phyloP scores from a whole-genome alignment of 2,113 vertebrate species.

The Philantomba maxwellii region DNA sequence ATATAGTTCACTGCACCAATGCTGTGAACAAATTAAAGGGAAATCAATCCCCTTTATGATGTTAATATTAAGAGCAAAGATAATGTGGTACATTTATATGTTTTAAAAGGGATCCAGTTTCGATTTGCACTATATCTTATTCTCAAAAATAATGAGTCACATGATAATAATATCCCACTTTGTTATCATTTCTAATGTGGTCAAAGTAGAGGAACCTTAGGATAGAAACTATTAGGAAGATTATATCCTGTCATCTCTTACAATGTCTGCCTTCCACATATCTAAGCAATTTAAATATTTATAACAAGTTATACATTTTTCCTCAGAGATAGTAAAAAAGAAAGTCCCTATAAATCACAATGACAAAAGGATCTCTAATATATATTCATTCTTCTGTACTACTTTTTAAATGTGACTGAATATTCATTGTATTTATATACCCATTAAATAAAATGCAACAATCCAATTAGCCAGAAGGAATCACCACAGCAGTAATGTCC shows the following conservation, averaged over 20 bases:
- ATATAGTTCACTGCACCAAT: background rate
- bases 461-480: constrained; percentile 19
- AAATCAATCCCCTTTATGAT: background rate
- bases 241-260: background rate
- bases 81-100: background rate
- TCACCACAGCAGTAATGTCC: background rate
- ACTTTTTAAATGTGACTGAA: background rate
- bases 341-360: background rate
- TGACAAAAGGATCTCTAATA: background rate
- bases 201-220: background rate
- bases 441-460: background rate
- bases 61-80: background rate
- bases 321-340: background rate
- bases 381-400: background rate
- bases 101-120: background rate
- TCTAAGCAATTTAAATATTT: background rate
- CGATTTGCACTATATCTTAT: background rate
- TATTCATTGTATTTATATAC: background rate
- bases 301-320: background rate
- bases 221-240: background rate
- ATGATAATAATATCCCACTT: background rate
- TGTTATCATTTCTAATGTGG: constrained; percentile 8
- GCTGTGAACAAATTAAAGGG: background rate
- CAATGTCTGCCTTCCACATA: background rate
- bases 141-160: background rate